These are phyloP conservation scores for Megalopta genalis DNA, from an alignment of 1,140 invertebrate species.

Conservation along the genomic window DNA sequence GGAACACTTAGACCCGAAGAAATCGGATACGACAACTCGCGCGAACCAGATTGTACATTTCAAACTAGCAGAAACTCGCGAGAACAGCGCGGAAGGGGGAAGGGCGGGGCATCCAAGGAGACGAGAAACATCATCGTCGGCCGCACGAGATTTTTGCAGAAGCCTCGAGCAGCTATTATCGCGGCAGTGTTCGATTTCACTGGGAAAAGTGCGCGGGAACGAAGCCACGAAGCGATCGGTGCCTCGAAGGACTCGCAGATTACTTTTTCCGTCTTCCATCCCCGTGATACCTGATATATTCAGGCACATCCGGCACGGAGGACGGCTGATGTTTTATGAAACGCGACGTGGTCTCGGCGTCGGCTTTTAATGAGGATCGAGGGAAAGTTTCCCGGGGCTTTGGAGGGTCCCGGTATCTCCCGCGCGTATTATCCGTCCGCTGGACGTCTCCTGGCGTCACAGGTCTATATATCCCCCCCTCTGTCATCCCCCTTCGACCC, in stretches of 20 bases:
- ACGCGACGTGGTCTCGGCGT: constrained; percentile 24
- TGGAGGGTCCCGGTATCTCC: constrained; percentile 19
- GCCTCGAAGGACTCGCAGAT: constrained; percentile 20
- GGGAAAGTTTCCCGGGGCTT: constrained; percentile 51
- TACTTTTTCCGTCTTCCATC: constrained; percentile 18
- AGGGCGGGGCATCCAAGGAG: not conserved
- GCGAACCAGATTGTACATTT: not conserved
- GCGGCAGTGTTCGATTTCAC: not conserved
- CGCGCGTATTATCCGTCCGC: constrained; percentile 42
- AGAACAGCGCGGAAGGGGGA: not conserved
- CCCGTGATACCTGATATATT: constrained; percentile 37
- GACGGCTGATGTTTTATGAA: constrained; percentile 36
- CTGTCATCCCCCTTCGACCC: constrained; percentile 3
- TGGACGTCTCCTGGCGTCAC: constrained; percentile 24
- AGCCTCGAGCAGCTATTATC: constrained; percentile 1
- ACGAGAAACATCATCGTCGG: not conserved
- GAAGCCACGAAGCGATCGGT: not conserved
- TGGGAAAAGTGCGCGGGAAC: not conserved
- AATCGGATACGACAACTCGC: not conserved
- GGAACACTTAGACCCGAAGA: not conserved
- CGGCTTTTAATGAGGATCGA: constrained; percentile 52
- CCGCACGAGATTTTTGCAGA: not conserved
- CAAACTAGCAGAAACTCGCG: not conserved
- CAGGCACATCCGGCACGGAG: constrained; percentile 18
- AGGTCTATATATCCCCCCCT: constrained; percentile 15